Evolutionary conservation across 2,888 invertebrate genomes (phyloP), one percentile per base, ranked within the genome.

Genomic region (Nipponacmea schrenckii): DNA sequence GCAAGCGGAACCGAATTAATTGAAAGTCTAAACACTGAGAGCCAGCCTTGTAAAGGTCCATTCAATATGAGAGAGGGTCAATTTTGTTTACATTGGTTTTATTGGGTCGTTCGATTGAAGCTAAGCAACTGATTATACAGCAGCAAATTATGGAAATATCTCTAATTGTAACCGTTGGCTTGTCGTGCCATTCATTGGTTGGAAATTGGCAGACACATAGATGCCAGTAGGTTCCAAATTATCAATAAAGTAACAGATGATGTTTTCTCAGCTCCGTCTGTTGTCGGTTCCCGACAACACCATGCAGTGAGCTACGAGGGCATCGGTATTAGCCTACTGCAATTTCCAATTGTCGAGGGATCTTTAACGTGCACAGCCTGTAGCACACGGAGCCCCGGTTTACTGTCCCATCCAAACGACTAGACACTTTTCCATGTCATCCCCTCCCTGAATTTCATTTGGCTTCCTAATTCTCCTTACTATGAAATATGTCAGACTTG

Each of bases 111-210:
- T 56, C 56, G 56, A 24, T 56, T 56, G 56, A 24, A 24, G 14
- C 56, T 24, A 20, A 24, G 56, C 24, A 39, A 20, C 24, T 56
- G 56, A 20, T 56, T 20, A 56, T 56, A 24, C 20, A 10, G 56
- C 56, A 10, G 14, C 20, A 24, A 56, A 56, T 56, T 56, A 56
- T 56, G 56, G 56, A 56, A 56, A 56, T 56, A 56, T 56, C 12
- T 56, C 56, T 56, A 56, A 56, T 56, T 56, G 56, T 56, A 56
- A 56, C 56, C 56, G 56, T 24, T 56, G 56, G 56, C 56, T 24
- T 56, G 56, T 56, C 56, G 20, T 24, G 20, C 20, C 24, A 8
- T 56, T 24, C 56, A 56, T 56, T 56, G 56, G 56, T 24, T 56
- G 24, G 56, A 56, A 56, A 24, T 56, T 56, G 56, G 20, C 56